These are phyloP conservation scores for Crax fasciolata DNA, from an alignment of 2,797 vertebrate genomes.

Conservation along the genomic window DNA sequence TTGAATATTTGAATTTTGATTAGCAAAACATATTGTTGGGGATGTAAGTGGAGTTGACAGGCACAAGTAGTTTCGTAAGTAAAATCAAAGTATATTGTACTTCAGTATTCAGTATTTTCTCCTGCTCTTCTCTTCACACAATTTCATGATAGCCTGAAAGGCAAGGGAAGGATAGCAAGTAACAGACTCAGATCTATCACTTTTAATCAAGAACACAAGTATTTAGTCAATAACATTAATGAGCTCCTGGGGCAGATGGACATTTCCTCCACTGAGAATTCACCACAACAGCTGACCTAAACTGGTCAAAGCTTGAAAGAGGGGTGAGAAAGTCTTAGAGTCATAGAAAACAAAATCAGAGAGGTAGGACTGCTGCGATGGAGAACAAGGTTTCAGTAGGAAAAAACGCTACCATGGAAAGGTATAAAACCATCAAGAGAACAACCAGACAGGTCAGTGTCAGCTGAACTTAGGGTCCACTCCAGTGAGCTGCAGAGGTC, in stretches of 20 bases:
- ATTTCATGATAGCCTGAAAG: background rate
- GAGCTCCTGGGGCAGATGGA: background rate
- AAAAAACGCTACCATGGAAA: background rate
- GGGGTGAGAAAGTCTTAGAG: background rate
- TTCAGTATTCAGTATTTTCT: background rate
- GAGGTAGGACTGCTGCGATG: background rate
- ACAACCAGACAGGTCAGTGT: background rate
- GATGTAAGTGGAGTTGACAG: background rate
- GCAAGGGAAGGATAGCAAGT: background rate
- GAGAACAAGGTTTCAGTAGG: background rate
- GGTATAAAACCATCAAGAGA: background rate
- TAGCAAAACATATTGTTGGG: background rate
- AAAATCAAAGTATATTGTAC: background rate
- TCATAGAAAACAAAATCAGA: background rate
- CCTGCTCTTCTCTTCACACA: background rate
- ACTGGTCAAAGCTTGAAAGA: background rate
- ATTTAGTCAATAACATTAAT: background rate
- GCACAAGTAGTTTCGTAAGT: background rate
- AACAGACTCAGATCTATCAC: background rate
- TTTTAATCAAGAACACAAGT: slow-evolving; percentile 21
- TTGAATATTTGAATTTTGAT: background rate
- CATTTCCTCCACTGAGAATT: background rate
- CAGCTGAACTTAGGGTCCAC: background rate
- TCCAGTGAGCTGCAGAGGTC: background rate
- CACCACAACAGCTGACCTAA: background rate